Percentiles rank a stretch among this genome's conserved stretches.
phyloP scores from a whole-genome alignment of 2,797 vertebrate genomes.

The Capromys pilorides region DNA sequence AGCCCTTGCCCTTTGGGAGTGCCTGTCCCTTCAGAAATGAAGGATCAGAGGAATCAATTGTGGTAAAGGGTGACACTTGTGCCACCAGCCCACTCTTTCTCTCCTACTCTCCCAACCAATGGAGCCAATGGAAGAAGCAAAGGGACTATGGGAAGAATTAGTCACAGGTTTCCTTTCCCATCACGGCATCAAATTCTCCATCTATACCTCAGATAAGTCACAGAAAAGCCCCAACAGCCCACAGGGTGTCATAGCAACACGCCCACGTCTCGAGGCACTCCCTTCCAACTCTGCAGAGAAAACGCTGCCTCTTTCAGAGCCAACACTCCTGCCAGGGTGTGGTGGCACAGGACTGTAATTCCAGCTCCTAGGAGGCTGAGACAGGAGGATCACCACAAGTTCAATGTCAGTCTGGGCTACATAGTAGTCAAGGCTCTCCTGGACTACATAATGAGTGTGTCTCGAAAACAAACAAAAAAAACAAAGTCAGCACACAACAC shows the following conservation, averaged over 20 bases:
- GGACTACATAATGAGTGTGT: background rate
- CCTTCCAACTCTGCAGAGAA: background rate
- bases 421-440: background rate
- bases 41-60: background rate
- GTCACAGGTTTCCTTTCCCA: conserved; percentile 56
- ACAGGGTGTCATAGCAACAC: conserved; percentile 40
- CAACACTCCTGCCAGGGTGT: background rate
- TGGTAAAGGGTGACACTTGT: background rate
- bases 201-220: conserved; percentile 52
- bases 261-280: background rate
- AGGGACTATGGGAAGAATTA: conserved; percentile 43
- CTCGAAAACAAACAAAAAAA: background rate
- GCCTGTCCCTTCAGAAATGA: background rate
- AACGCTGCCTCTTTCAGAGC: background rate
- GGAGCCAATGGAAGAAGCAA: background rate
- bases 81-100: conserved; percentile 21
- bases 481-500: background rate
- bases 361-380: background rate
- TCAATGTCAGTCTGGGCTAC: background rate
- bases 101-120: background rate
- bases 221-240: background rate
- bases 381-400: background rate
- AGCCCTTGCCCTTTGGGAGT: background rate
- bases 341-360: background rate
- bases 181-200: conserved; percentile 54